Conservation (phyloP, 2,888 invertebrate genomes). For the Formica aserva region DNA sequence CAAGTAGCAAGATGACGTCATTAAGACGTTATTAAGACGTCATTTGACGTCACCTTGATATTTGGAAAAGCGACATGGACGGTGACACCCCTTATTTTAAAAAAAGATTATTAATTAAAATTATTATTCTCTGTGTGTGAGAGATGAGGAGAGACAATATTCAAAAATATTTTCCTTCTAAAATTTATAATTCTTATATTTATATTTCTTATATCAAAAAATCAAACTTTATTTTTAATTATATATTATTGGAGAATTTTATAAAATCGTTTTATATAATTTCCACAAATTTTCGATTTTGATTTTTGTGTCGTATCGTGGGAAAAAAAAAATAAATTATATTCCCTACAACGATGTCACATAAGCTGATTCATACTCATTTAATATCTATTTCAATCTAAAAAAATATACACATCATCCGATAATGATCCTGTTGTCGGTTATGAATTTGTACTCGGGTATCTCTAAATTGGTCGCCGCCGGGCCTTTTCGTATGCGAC, state of each 20-base stretch:
- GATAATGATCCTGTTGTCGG: conserved; percentile 87
- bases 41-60: no score
- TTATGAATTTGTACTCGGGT: conserved; percentile 88
- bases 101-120: not conserved
- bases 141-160: not conserved
- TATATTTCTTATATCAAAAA: not conserved
- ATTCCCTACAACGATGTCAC: not conserved
- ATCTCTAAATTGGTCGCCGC: conserved; percentile 91
- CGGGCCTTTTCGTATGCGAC: conserved; percentile 91
- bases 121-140: not conserved
- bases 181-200: not conserved
- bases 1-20: no score
- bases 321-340: not conserved
- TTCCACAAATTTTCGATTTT: not conserved
- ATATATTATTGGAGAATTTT: not conserved
- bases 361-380: not conserved
- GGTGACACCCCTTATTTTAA: no score
- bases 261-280: not conserved
- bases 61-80: no score
- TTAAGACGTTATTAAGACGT: no score
- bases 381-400: not conserved
- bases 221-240: not conserved
- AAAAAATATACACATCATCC: conserved; percentile 81
- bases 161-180: not conserved
- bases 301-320: not conserved